phyloP scores from a whole-genome alignment of 2,113 vertebrate genomes.

The Ondatra zibethicus region DNA sequence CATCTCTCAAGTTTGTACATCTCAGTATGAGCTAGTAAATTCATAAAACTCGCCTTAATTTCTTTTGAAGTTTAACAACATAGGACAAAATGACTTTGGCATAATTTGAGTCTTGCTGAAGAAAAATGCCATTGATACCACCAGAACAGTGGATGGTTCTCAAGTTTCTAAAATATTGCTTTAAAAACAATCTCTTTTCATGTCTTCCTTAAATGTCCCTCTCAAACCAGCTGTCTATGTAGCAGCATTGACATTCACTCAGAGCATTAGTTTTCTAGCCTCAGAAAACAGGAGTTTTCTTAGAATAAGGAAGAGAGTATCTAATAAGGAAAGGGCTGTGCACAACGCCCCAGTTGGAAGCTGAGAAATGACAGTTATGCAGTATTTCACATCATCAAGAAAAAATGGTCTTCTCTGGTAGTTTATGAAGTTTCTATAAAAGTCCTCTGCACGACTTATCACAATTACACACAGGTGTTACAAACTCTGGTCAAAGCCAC shows the following conservation, averaged over 20 bases:
- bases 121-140: not conserved
- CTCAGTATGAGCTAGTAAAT: not conserved
- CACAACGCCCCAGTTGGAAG: too few species aligned
- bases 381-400: not conserved
- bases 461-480: not conserved
- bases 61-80: slow-evolving; percentile 13
- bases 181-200: not conserved
- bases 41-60: not conserved
- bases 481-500: slow-evolving; percentile 23
- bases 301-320: too few species aligned
- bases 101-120: not conserved
- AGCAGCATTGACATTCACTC: slow-evolving; percentile 10
- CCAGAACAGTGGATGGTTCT: not conserved
- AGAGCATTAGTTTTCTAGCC: not conserved
- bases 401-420: not conserved
- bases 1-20: not conserved
- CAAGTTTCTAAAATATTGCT: not conserved
- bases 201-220: slow-evolving; percentile 42
- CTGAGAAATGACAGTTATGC: not conserved
- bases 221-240: not conserved
- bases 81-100: slow-evolving; percentile 29
- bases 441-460: not conserved
- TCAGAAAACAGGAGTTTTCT: too few species aligned
- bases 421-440: slow-evolving; percentile 35
- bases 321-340: not conserved